phyloP scores from a whole-genome alignment of 2,888 invertebrate genomes.

The Caenorhabditis afra region DNA sequence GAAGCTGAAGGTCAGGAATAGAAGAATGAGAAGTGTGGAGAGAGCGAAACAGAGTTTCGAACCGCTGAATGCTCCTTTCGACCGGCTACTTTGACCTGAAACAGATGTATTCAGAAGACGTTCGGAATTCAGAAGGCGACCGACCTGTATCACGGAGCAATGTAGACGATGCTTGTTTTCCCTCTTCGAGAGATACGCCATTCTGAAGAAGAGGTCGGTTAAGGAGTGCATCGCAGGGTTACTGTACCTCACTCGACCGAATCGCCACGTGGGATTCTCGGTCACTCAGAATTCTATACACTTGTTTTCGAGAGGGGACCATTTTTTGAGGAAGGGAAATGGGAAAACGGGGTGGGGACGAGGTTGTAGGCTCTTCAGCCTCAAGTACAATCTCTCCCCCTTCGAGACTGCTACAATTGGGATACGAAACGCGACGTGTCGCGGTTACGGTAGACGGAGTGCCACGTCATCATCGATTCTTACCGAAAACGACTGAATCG shows the following conservation, averaged over 20 bases:
- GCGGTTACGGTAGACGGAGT: no score
- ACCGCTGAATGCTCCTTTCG: conserved; percentile 19
- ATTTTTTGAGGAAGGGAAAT: background rate
- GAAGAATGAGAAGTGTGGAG: conserved; percentile 52
- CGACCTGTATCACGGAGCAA: conserved; percentile 53
- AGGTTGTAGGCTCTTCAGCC: no score
- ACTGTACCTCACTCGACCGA: conserved; percentile 3
- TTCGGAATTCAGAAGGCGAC: background rate
- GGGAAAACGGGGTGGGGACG: background rate
- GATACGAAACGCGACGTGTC: background rate
- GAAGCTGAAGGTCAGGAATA: conserved; percentile 54
- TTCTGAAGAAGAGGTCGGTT: conserved; percentile 41
- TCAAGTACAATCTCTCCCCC: no score
- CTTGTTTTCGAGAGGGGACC: conserved; percentile 1
- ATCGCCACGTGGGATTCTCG: conserved; percentile 22
- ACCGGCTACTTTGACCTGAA: conserved; percentile 23
- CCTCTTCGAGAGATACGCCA: conserved; percentile 63
- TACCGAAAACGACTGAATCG: conserved; percentile 49
- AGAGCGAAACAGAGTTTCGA: conserved; percentile 51
- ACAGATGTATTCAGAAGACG: background rate
- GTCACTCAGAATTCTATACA: conserved; percentile 26
- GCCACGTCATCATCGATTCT: conserved; percentile 10
- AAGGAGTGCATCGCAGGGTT: background rate
- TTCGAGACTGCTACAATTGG: no score
- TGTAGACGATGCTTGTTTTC: conserved; percentile 59